Conservation (phyloP, 2,888 invertebrate species). For the Brenthis ino region DNA sequence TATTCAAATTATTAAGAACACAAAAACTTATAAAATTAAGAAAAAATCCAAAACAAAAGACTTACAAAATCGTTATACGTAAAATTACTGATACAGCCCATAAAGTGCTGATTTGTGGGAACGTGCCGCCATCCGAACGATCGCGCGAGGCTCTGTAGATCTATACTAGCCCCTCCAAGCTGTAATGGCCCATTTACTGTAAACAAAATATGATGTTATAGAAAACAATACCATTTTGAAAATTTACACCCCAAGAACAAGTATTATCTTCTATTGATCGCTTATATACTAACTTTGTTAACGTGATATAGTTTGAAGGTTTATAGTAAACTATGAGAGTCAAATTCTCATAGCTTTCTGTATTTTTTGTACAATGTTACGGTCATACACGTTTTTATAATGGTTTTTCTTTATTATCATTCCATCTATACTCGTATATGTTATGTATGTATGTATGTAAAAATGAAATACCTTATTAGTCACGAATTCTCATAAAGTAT, state of each 20-base stretch:
- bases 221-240: conserved; percentile 41
- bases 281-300: neutral
- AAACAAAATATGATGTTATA: conserved; percentile 28
- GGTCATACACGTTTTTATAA: too few species aligned
- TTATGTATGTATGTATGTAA: too few species aligned
- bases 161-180: conserved; percentile 88
- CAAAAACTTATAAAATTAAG: conserved; percentile 13
- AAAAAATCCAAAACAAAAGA: conserved; percentile 37
- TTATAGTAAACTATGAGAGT: too few species aligned
- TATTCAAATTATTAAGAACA: too few species aligned
- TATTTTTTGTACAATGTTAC: too few species aligned
- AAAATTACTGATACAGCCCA: conserved; percentile 95
- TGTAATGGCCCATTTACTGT: conserved; percentile 94
- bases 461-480: too few species aligned
- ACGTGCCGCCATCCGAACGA: conserved; percentile 86
- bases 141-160: conserved; percentile 83
- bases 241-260: conserved; percentile 14
- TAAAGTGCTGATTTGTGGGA: conserved; percentile 88
- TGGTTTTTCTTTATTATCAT: too few species aligned
- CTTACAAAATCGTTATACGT: conserved; percentile 89
- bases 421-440: too few species aligned
- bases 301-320: neutral
- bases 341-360: too few species aligned
- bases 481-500: too few species aligned
- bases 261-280: neutral